Conservation (phyloP, 2,113 vertebrate genomes). For the Crotalus tigris region DNA sequence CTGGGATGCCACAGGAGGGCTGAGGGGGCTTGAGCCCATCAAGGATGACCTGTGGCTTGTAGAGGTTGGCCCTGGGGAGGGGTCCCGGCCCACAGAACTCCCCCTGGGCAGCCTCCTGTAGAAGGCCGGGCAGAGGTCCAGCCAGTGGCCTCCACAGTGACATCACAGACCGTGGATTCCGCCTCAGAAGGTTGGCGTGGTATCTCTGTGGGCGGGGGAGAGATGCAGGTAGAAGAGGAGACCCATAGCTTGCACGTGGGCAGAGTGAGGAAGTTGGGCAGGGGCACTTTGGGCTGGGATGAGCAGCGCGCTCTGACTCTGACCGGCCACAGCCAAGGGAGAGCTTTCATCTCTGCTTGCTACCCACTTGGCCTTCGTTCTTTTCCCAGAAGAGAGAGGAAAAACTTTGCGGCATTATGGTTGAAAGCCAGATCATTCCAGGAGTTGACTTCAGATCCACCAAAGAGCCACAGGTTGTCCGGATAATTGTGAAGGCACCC, state of each 20-base stretch:
- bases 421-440: constrained; percentile 48
- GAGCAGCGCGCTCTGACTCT: neutral
- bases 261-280: neutral
- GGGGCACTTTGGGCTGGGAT: neutral
- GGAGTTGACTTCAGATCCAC: constrained; percentile 22
- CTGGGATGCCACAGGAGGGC: neutral
- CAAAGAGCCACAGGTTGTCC: constrained; percentile 53
- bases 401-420: constrained; percentile 34
- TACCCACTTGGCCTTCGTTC: neutral
- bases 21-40: no score
- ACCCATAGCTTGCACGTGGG: neutral
- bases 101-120: neutral
- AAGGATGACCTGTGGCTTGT: neutral
- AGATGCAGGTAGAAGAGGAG: neutral
- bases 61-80: neutral
- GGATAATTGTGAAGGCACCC: constrained; percentile 62
- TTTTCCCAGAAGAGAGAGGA: neutral
- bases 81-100: neutral
- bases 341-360: neutral
- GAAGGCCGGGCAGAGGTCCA: neutral
- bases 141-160: neutral
- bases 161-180: constrained; percentile 3
- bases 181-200: neutral
- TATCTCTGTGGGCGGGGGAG: accelerated
- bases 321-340: neutral